Evolutionary conservation across 2,113 vertebrate genomes (phyloP).

Genomic region (Catagonus wagneri): DNA sequence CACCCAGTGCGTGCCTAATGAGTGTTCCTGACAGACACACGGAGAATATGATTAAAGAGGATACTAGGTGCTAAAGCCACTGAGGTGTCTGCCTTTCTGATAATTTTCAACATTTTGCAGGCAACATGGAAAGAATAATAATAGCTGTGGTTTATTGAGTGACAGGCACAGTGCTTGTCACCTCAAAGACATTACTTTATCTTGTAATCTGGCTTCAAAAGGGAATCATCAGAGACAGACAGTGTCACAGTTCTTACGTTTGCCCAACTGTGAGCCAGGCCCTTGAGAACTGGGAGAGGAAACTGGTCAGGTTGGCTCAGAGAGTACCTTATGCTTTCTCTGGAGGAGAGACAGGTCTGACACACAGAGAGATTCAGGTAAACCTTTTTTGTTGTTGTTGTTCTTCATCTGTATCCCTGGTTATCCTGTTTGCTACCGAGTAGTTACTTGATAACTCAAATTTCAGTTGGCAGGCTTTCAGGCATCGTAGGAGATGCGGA

Average conservation of each 20-base stretch:
- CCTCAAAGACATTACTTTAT: background rate
- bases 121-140: background rate
- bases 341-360: background rate
- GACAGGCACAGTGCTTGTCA: background rate
- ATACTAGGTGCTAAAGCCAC: background rate
- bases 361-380: background rate
- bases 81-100: background rate
- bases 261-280: background rate
- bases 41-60: background rate
- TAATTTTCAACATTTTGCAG: background rate
- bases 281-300: constrained; percentile 13
- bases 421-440: background rate
- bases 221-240: background rate
- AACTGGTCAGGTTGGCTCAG: background rate
- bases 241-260: background rate
- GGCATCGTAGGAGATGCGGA: background rate
- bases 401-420: background rate
- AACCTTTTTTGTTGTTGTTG: background rate
- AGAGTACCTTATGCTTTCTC: background rate
- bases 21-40: background rate
- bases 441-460: background rate
- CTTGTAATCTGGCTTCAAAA: background rate
- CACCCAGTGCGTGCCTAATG: background rate
- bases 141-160: background rate
- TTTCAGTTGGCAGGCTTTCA: background rate